Base-by-base conservation (phyloP, 2,888 invertebrate genomes). In the Ommatoiulus sabulosus region DNA sequence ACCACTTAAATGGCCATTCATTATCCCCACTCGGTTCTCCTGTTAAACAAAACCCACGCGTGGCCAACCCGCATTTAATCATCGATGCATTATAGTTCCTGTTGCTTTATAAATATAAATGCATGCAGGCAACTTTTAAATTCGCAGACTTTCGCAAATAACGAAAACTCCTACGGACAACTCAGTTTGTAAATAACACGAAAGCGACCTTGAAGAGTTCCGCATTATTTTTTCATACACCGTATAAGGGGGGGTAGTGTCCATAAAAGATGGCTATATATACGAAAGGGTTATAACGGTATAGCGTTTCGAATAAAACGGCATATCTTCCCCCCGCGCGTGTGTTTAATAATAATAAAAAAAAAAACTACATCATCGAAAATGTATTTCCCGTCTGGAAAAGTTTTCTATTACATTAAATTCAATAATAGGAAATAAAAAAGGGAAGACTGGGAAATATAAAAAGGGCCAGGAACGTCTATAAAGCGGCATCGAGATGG, bases 331-430 rank as follows among this genome's bases (percentile, higher is more conserved):
- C 57, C n/a, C 57, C 57, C 57, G n/a, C 57, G 57, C 35, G 2
- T 57, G 57, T 12, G 57, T 57, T 57, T n/a, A n/a, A 57, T 57
- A 3, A 46, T 46, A 57, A 57, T 57, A 57, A 57, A n/a, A 57
- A 17, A 57, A 57, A 57, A 57, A 57, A n/a, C n/a, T 52, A 4
- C 57, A 57, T 57, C 57, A 57, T 57, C n/a, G 57, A 57, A 57
- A 57, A 57, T 57, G 57, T 57, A 57, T 57, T 57, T 57, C 57
- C 57, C 57, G 57, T 57, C 57, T 57, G 57, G 57, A 57, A 57
- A 57, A 57, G 57, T 57, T 57, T 57, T 57, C 57, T 57, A 57
- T 57, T 57, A 57, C 57, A 57, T 57, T 57, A 57, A 57, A 57
- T 57, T 57, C 57, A 57, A 57, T 57, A 57, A 57, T 57, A 57